These are phyloP conservation scores for Lamproptera curius DNA, from an alignment of 2,888 invertebrate species.

Conservation along the genomic window DNA sequence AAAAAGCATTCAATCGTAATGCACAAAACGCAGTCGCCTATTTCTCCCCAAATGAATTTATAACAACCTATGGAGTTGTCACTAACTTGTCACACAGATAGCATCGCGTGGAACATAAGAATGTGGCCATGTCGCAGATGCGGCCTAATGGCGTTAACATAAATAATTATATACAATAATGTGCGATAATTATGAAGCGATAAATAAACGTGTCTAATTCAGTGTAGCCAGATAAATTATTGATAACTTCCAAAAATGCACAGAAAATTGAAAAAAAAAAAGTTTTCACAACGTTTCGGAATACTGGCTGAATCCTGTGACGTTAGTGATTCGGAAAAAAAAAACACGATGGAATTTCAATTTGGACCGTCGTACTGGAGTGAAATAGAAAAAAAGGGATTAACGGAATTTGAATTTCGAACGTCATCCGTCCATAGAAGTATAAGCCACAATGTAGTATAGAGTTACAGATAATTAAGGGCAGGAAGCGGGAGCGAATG, in stretches of 20 bases:
- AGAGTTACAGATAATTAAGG: slow-evolving; percentile 35
- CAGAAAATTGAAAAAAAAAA: no score
- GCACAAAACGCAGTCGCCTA: no score
- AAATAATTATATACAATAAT: background rate
- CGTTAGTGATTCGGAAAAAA: no score
- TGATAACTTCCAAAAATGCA: background rate
- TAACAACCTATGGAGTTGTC: no score
- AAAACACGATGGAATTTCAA: no score
- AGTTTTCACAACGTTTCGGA: no score
- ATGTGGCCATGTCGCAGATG: background rate
- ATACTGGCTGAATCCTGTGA: no score
- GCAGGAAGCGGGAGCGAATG: slow-evolving; percentile 29
- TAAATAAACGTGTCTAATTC: background rate
- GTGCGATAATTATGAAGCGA: background rate
- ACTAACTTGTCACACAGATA: no score
- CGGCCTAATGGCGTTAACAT: background rate
- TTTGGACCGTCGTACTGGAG: no score
- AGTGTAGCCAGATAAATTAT: background rate
- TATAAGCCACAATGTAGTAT: slow-evolving; percentile 22
- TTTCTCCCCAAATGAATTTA: no score
- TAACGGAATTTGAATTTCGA: slow-evolving; percentile 9
- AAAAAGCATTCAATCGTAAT: no score
- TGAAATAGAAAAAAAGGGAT: background rate
- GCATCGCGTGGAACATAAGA: background rate
- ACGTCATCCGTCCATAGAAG: slow-evolving; percentile 9